phyloP scores from a whole-genome alignment of 2,888 invertebrate species.

The Ptychoptera contaminata region DNA sequence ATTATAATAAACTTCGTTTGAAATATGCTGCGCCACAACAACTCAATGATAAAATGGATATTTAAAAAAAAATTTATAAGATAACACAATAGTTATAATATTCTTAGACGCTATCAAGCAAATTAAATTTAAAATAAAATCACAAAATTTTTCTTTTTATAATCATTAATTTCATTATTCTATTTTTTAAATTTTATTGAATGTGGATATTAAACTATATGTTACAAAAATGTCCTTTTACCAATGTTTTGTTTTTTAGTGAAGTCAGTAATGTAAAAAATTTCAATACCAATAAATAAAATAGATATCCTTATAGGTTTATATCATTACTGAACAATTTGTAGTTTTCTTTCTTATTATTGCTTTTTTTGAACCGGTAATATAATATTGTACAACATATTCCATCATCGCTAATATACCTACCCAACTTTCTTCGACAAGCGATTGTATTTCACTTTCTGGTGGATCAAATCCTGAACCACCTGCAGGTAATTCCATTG shows the following conservation, averaged over 20 bases:
- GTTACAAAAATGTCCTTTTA: no score
- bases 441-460: conserved; percentile 20
- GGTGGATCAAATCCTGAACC: conserved; percentile 28
- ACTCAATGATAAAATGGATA: background rate
- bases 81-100: no score
- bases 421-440: conserved; percentile 27
- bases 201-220: no score
- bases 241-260: no score
- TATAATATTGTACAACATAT: conserved; percentile 15
- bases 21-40: conserved; percentile 37
- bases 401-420: conserved; percentile 30
- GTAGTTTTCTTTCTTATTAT: background rate
- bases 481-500: conserved; percentile 27
- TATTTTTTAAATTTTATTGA: background rate
- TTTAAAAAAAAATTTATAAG: no score
- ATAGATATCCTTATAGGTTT: no score
- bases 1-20: conserved; percentile 57
- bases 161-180: background rate
- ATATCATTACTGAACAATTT: no score
- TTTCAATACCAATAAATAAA: no score
- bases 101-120: no score
- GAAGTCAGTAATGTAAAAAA: no score
- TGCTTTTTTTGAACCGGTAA: background rate
- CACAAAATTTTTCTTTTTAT: background rate
- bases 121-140: no score